Percentiles rank a stretch among this genome's conserved stretches.
phyloP scores from a whole-genome alignment of 2,797 vertebrate species.

The Hafferia zeledoni region DNA sequence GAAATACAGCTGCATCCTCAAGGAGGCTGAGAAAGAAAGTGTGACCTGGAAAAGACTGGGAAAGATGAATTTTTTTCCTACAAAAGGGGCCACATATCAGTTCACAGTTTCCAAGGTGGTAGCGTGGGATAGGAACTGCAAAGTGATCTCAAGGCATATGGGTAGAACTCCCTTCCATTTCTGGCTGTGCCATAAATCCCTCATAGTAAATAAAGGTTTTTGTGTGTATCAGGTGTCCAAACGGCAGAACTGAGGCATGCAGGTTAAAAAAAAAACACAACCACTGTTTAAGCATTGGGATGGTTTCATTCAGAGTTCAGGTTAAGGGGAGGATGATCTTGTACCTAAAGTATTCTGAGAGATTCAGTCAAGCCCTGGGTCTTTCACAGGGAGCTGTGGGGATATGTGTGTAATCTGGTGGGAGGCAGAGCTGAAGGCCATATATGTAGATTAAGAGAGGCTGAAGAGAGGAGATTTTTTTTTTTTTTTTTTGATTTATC shows the following conservation, averaged over 20 bases:
- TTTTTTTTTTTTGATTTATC: constrained; percentile 49
- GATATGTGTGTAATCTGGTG: not conserved
- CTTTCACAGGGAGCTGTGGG: not conserved
- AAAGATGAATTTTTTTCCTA: not conserved
- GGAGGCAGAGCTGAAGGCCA: constrained; percentile 50
- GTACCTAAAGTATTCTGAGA: constrained; percentile 17
- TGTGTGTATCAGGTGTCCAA: not conserved
- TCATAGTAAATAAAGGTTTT: not conserved
- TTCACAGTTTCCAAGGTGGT: not conserved
- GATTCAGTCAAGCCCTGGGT: constrained; percentile 21
- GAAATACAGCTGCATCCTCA: not conserved
- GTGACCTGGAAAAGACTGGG: not conserved
- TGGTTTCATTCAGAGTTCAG: not conserved
- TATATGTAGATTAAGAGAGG: constrained; percentile 56
- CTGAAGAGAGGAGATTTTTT: constrained; percentile 22
- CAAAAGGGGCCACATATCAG: not conserved
- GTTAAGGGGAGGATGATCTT: constrained; percentile 18
- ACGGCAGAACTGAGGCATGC: not conserved
- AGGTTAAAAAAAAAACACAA: not conserved
- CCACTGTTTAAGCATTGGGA: not conserved
- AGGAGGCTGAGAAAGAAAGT: not conserved
- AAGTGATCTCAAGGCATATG: not conserved
- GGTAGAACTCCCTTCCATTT: not conserved
- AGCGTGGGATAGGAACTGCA: not conserved
- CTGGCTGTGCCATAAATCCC: not conserved